A percentile compares a stretch with the other conserved stretches of the same genome.
Conservation (phyloP, 2,888 invertebrate genomes). For the Hydrotaea diabolus region DNA sequence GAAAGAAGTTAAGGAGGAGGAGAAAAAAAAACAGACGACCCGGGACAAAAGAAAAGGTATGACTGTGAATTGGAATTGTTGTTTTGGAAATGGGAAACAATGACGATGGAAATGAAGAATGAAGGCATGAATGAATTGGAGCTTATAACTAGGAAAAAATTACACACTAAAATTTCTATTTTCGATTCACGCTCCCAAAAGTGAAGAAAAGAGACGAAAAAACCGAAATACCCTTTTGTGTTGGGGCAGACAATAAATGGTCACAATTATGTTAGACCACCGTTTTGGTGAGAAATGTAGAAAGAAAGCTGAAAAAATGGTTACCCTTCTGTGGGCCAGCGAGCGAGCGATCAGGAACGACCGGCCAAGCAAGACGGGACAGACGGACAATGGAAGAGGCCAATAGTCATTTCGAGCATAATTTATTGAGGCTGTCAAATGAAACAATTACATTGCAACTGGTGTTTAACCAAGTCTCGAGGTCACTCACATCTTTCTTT, state of each 20-base stretch:
- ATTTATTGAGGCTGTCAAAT: conserved; percentile 77
- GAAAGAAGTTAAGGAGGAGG: conserved; percentile 23
- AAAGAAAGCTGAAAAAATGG: conserved; percentile 48
- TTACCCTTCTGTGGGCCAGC: conserved; percentile 44
- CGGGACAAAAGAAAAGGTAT: conserved; percentile 40
- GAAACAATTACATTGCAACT: conserved; percentile 78
- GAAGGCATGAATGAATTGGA: conserved; percentile 44
- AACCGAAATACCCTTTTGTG: conserved; percentile 16
- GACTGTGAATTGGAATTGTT: conserved; percentile 56
- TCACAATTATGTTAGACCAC: conserved; percentile 50
- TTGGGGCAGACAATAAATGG: conserved; percentile 45
- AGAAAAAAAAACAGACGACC: conserved; percentile 34
- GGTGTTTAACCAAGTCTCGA: conserved; percentile 74
- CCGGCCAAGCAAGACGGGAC: neutral
- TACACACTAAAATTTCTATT: conserved; percentile 51
- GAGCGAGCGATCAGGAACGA: neutral
- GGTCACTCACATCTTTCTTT: conserved; percentile 71
- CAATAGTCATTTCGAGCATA: conserved; percentile 73
- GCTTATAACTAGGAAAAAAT: conserved; percentile 32
- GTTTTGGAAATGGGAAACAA: conserved; percentile 17
- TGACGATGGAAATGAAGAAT: conserved; percentile 18
- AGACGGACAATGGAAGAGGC: conserved; percentile 40
- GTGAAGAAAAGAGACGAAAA: neutral
- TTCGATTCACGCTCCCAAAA: conserved; percentile 50
- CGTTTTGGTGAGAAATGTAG: conserved; percentile 39